Conservation (phyloP, 2,888 invertebrate species). For the Girardia tigrina region DNA sequence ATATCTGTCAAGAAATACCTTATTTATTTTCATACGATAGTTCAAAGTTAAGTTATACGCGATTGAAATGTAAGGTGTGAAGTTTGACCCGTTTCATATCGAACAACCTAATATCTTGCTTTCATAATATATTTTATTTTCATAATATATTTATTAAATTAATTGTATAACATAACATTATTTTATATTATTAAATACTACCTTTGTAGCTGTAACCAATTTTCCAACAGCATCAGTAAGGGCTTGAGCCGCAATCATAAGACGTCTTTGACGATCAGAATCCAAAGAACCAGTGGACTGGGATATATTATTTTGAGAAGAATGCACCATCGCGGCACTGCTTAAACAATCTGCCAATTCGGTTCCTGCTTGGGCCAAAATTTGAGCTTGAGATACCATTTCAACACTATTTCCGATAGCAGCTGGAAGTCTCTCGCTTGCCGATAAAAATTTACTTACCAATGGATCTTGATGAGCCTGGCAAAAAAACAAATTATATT, state of each 20-base stretch:
- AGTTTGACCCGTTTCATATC: no score
- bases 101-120: no score
- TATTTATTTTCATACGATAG: no score
- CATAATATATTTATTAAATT: no score
- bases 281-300: not conserved
- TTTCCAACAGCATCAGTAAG: conserved; percentile 84
- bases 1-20: no score
- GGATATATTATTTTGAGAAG: not conserved
- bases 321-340: not conserved
- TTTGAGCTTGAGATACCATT: conserved; percentile 80
- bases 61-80: no score
- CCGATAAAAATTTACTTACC: conserved; percentile 74
- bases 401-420: conserved; percentile 74
- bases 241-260: conserved; percentile 82
- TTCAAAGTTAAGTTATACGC: no score
- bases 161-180: no score
- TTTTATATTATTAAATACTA: no score
- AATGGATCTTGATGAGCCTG: conserved; percentile 59
- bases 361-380: conserved; percentile 61
- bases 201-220: conserved; percentile 84
- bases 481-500: no score
- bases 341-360: conserved; percentile 21
- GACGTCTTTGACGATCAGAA: conserved; percentile 71
- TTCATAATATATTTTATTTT: no score
- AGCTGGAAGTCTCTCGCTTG: conserved; percentile 72